phyloP scores from a whole-genome alignment of 2,888 invertebrate species.

The Coleophora deauratella region DNA sequence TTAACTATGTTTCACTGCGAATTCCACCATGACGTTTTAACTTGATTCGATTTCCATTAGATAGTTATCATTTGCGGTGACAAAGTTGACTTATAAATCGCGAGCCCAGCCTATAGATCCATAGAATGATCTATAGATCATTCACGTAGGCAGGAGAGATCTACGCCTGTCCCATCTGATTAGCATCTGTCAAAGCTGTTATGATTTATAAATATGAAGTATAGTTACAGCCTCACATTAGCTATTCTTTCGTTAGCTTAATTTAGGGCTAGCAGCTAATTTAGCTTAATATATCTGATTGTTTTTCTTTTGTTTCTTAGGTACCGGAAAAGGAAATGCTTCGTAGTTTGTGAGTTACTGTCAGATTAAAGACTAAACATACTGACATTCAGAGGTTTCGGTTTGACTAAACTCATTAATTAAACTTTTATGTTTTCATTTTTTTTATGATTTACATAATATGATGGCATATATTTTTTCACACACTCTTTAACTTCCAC shows the following conservation, averaged over 20 bases:
- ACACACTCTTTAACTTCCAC: no score
- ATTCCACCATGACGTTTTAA: no score
- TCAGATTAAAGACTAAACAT: background rate
- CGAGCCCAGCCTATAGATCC: constrained; percentile 19
- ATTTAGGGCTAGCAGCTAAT: no score
- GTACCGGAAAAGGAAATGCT: constrained; percentile 35
- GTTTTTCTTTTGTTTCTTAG: constrained; percentile 40
- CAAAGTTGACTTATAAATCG: constrained; percentile 22
- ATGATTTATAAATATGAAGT: constrained; percentile 5
- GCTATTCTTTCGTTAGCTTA: background rate
- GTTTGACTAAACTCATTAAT: no score
- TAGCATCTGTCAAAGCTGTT: constrained; percentile 28
- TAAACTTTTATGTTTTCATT: no score
- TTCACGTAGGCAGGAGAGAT: constrained; percentile 26
- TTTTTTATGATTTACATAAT: no score
- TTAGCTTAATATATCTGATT: background rate
- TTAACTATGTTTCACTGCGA: no score
- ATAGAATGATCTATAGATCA: constrained; percentile 29
- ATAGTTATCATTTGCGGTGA: background rate
- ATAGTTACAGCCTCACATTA: background rate
- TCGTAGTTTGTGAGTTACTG: constrained; percentile 43
- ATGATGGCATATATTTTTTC: no score
- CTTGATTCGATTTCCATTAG: background rate
- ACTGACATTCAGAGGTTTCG: no score
- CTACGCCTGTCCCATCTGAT: constrained; percentile 21